phyloP scores from a whole-genome alignment of 2,113 vertebrate species.

The Amphilophus citrinellus region DNA sequence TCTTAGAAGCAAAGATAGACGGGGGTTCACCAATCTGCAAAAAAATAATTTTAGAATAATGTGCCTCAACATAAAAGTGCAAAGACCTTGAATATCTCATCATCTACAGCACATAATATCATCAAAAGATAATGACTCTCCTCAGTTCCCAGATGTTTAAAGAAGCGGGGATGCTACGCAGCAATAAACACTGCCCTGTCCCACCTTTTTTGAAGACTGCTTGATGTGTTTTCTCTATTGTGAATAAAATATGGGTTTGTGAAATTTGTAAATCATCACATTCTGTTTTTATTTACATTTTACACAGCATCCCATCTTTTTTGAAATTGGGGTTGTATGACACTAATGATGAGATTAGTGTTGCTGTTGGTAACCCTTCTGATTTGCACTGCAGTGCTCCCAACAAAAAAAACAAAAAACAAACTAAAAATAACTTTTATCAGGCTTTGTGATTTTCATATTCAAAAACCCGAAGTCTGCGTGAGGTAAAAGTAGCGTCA shows the following conservation, averaged over 20 bases:
- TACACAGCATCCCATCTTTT: neutral
- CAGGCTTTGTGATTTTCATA: neutral
- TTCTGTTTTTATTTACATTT: neutral
- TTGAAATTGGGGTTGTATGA: neutral
- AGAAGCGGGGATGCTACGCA: neutral
- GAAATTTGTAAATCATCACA: neutral
- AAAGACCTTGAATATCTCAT: neutral
- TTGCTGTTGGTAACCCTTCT: neutral
- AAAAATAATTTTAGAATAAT: too few species aligned
- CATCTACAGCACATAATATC: neutral
- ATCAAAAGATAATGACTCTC: neutral
- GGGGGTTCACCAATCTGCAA: too few species aligned
- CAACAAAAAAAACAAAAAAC: conserved; percentile 4
- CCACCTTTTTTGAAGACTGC: neutral
- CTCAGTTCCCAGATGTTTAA: neutral
- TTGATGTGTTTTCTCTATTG: neutral
- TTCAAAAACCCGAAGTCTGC: neutral
- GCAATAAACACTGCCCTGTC: neutral
- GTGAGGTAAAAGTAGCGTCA: neutral
- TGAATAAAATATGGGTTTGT: neutral
- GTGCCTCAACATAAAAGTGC: too few species aligned
- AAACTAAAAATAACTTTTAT: neutral
- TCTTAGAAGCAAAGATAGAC: neutral
- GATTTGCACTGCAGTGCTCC: neutral
- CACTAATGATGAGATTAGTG: neutral